These are phyloP conservation scores for Channa maculata DNA, from an alignment of 2,113 vertebrate genomes.

Conservation along the genomic window DNA sequence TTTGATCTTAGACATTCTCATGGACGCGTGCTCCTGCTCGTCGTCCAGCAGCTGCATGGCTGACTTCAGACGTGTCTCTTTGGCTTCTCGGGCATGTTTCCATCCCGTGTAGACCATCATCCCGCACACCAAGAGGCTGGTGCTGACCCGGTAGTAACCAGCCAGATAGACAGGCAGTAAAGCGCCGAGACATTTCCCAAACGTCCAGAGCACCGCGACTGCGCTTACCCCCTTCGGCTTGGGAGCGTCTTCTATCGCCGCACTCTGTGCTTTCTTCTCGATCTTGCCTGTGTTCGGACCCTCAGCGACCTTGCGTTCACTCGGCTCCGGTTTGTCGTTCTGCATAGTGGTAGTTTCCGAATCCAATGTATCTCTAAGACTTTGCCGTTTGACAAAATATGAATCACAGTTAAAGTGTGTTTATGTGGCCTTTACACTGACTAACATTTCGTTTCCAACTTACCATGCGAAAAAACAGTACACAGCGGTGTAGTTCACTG, in stretches of 20 bases:
- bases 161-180: conserved; percentile 90
- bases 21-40: conserved; percentile 80
- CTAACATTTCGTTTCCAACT: conserved; percentile 22
- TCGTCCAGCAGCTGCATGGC: conserved; percentile 82
- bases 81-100: conserved; percentile 87
- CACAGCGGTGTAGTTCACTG: background rate
- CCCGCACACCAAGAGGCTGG: conserved; percentile 87
- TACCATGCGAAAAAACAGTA: background rate
- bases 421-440: no score
- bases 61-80: conserved; percentile 83
- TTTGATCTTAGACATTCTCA: conserved; percentile 76
- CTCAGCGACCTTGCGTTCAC: conserved; percentile 35
- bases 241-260: conserved; percentile 13
- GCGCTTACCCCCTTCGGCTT: conserved; percentile 68
- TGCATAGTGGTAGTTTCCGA: conserved; percentile 46
- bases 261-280: conserved; percentile 29
- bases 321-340: conserved; percentile 59
- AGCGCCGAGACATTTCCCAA: conserved; percentile 88
- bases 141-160: conserved; percentile 88
- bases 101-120: conserved; percentile 91
- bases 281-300: conserved; percentile 12
- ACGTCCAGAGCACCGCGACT: conserved; percentile 84
- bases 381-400: no score
- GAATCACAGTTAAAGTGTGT: no score
- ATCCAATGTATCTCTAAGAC: no score